Percentiles rank a stretch among this genome's conserved stretches.
Evolutionary conservation across 2,797 vertebrate species (phyloP).

Genomic region (Thamnophis elegans): DNA sequence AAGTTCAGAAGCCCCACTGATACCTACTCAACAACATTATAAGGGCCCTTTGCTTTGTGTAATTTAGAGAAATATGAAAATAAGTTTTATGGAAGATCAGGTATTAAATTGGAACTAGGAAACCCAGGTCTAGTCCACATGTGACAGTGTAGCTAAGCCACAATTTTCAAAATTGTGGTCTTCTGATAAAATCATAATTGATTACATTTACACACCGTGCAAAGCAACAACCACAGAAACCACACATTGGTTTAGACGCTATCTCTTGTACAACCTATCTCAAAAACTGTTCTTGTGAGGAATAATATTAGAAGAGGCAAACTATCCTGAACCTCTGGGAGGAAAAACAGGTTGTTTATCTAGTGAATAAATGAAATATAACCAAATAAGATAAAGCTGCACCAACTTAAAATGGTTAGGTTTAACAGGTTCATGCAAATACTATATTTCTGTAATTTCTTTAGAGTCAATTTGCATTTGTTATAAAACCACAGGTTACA

Average conservation of each 20-base stretch:
- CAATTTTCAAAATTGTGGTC: conserved; percentile 2
- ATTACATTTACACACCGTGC: not conserved
- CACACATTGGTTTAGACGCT: not conserved
- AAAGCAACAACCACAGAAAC: not conserved
- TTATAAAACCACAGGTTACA: not conserved
- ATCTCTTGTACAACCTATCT: not conserved
- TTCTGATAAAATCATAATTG: not conserved
- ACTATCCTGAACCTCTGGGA: not conserved
- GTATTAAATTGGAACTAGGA: not conserved
- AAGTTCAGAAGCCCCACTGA: not conserved
- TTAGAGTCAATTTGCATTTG: conserved; percentile 5
- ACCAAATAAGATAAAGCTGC: not conserved
- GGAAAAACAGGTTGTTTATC: not conserved
- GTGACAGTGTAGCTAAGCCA: not conserved
- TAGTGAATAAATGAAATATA: not conserved
- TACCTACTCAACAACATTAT: not conserved
- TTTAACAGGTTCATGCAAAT: not conserved
- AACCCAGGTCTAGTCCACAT: not conserved
- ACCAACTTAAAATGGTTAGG: rapidly evolving
- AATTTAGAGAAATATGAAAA: not conserved
- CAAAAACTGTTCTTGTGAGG: not conserved
- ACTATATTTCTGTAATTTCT: not conserved
- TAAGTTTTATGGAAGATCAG: not conserved
- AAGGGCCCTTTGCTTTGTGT: not conserved
- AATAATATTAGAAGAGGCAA: not conserved